Conservation (phyloP, 2,113 vertebrate genomes). For the Recurvirostra avosetta region DNA sequence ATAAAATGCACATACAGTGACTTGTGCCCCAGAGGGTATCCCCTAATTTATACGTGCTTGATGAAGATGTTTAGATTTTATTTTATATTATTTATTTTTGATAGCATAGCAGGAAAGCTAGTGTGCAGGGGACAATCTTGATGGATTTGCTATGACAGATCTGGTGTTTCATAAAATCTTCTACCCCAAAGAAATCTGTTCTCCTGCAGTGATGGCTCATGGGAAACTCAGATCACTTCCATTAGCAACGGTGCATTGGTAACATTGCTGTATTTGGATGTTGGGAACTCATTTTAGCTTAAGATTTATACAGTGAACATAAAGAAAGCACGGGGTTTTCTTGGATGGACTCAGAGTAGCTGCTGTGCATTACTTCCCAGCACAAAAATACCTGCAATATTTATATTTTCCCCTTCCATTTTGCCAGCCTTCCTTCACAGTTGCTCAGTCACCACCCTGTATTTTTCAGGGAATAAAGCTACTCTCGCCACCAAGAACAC, state of each 20-base stretch:
- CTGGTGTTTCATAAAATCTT: constrained; percentile 64
- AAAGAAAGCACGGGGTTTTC: neutral
- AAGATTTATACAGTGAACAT: neutral
- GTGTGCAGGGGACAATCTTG: constrained; percentile 13
- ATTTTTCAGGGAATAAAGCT: constrained; percentile 19
- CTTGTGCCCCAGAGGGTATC: neutral
- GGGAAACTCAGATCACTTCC: constrained; percentile 33
- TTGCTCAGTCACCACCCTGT: neutral
- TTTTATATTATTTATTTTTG: constrained; percentile 55
- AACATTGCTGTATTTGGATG: neutral
- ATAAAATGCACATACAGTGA: neutral
- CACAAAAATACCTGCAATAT: neutral
- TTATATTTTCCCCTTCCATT: neutral
- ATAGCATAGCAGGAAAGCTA: neutral
- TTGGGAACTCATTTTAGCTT: neutral
- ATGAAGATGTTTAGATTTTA: constrained; percentile 42
- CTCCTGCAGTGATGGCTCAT: constrained; percentile 36
- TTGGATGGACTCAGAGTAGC: neutral
- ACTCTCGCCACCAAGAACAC: neutral
- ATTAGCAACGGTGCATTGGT: neutral
- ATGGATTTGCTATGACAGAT: constrained; percentile 85
- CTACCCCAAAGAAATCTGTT: constrained; percentile 21
- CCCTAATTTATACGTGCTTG: constrained; percentile 34
- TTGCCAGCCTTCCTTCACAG: neutral
- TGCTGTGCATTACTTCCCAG: neutral